Evolutionary conservation across 2,797 vertebrate genomes (phyloP), one percentile per base, ranked within the genome.

Genomic region (Scomberomorus guttatus): DNA sequence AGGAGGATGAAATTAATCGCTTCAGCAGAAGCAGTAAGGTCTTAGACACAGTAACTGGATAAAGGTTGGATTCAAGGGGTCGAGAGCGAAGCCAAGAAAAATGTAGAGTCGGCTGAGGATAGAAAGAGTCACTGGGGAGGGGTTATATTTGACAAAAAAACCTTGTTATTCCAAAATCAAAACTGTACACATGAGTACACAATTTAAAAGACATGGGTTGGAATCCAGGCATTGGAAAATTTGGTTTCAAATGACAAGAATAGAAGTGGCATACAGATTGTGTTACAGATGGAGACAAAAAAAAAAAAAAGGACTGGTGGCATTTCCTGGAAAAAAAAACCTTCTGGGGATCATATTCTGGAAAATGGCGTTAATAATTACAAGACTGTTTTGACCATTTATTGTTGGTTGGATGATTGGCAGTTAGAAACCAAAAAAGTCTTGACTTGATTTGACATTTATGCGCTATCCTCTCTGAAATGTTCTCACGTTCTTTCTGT

Each of bases 1-100:
- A 24, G 22, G 12, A 34, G 18, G 32, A 57, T 77, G n/a, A 58
- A 29, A 89, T 77, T 32, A 82, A 90, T 93, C 52, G 77, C 57
- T 92, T 88, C 82, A 83, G 73, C 91, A 93, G 83, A 65, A 56
- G 76, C 37, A 56, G 50, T 7, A 6, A 55, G 37, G 50, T 67
- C 68, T 81, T 60, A 68, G 77, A 75, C 42, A 65, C 60, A 74
- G 80, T 34, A 76, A 81, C 67, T 61, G 71, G 74, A 84, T 83
- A 68, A 70, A 62, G 56, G 22, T 77, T 68, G 37, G 15, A 75
- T 69, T 80, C 59, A 84, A 80, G 46, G 54, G n/a, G n/a, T 29
- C 5, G 15, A 60, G 54, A 72, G 73, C 18, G 52, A 84, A 81
- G 84, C 87, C 88, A 93, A 92, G 79, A 82, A 27, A 91, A 85